A percentile compares a stretch with the other conserved stretches of the same genome.
Conservation (phyloP, 2,113 vertebrate species). For the Rhineura floridana region DNA sequence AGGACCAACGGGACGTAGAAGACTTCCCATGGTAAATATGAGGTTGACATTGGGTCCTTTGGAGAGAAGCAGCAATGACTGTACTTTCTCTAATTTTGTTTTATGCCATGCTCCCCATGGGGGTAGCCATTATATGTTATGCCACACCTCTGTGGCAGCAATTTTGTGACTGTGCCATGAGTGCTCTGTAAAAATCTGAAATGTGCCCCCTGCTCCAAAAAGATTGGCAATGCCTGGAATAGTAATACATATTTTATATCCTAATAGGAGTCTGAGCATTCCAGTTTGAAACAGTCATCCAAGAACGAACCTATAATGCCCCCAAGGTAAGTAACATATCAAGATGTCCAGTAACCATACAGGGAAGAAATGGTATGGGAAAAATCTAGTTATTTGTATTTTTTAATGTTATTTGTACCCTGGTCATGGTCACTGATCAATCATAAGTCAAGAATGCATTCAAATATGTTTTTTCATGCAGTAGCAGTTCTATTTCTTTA, state of each 20-base stretch:
- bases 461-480: neutral
- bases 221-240: neutral
- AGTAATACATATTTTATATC: slow-evolving; percentile 31
- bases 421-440: neutral
- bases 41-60: no score
- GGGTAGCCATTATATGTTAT: no score
- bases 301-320: slow-evolving; percentile 74
- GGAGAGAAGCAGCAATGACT: no score
- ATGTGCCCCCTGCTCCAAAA: no score
- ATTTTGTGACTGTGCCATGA: no score
- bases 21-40: no score
- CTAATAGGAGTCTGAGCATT: slow-evolving; percentile 73
- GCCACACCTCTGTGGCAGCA: no score
- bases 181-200: no score
- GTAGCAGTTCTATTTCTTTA: neutral
- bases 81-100: no score
- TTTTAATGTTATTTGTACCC: neutral
- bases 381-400: neutral
- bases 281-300: slow-evolving; percentile 56
- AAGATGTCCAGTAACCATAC: neutral
- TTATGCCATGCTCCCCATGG: no score
- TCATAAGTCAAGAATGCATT: neutral
- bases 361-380: neutral
- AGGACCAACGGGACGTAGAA: no score
- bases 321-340: slow-evolving; percentile 78